phyloP scores from a whole-genome alignment of 2,113 vertebrate species.

The Gadus chalcogrammus region DNA sequence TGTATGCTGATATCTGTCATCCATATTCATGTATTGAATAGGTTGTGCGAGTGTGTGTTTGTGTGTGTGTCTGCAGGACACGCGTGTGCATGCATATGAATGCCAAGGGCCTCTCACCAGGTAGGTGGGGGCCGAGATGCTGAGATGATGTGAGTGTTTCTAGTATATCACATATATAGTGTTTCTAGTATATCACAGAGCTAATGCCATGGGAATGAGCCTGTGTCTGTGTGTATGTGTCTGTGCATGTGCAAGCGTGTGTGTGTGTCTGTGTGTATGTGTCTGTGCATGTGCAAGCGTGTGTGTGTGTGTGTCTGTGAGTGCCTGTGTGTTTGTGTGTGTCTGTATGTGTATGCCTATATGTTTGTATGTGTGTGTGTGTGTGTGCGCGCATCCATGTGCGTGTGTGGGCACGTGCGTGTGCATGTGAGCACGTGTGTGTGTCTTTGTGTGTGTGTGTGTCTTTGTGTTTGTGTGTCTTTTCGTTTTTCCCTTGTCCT shows the following conservation, averaged over 20 bases:
- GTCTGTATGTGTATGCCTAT: no score
- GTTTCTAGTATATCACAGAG: background rate
- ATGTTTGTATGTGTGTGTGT: background rate
- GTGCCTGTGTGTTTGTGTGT: background rate
- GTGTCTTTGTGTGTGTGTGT: constrained; percentile 7
- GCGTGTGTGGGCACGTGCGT: constrained; percentile 1
- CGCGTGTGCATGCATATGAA: background rate
- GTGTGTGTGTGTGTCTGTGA: background rate
- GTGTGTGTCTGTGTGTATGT: constrained; percentile 1
- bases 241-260: background rate
- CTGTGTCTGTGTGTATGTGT: constrained; percentile 1
- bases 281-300: background rate
- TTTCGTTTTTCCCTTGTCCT: background rate
- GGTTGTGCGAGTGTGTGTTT: background rate
- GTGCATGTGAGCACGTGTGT: no score
- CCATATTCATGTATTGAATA: constrained; percentile 52
- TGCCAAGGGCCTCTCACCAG: background rate
- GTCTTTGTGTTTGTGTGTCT: background rate
- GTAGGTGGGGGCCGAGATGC: no score
- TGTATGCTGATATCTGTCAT: constrained; percentile 48
- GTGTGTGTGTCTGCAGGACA: background rate
- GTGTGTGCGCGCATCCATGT: background rate
- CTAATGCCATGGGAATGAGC: background rate
- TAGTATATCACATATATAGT: background rate
- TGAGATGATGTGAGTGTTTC: background rate